Conservation (phyloP, 2,888 invertebrate species). For the Spilosoma lubricipeda region DNA sequence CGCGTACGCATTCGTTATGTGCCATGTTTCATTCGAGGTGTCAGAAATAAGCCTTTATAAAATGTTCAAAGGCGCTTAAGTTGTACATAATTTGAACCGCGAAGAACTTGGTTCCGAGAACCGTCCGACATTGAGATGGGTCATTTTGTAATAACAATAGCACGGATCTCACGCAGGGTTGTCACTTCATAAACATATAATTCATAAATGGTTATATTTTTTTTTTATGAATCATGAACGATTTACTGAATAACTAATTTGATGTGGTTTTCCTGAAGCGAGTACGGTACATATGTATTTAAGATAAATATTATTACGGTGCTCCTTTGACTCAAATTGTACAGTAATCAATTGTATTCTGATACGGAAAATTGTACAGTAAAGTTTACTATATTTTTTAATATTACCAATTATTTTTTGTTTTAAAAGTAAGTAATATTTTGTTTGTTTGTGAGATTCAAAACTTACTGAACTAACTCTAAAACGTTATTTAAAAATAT, state of each 20-base stretch:
- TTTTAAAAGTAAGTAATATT: not conserved
- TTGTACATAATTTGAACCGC: constrained; percentile 59
- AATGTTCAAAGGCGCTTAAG: constrained; percentile 75
- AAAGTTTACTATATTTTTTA: no score
- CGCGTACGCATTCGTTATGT: constrained; percentile 72
- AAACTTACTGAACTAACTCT: no score
- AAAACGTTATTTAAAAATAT: not conserved
- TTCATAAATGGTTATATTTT: not conserved
- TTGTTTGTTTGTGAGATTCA: not conserved
- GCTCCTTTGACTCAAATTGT: not conserved
- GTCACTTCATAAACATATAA: constrained; percentile 38
- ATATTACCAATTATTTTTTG: not conserved
- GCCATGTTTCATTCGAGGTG: constrained; percentile 82
- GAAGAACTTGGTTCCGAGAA: constrained; percentile 72
- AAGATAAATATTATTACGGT: not conserved
- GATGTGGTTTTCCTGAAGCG: constrained; percentile 22
- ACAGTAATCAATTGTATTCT: not conserved
- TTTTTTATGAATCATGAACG: constrained; percentile 17
- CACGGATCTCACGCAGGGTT: constrained; percentile 64
- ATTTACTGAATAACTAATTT: constrained; percentile 21
- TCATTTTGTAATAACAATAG: constrained; percentile 84
- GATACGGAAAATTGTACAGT: not conserved
- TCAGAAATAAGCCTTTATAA: constrained; percentile 82
- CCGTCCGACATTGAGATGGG: constrained; percentile 84
- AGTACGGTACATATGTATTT: not conserved